Evolutionary conservation across 2,888 invertebrate genomes (phyloP).

Genomic region (Dasypogon diadema): DNA sequence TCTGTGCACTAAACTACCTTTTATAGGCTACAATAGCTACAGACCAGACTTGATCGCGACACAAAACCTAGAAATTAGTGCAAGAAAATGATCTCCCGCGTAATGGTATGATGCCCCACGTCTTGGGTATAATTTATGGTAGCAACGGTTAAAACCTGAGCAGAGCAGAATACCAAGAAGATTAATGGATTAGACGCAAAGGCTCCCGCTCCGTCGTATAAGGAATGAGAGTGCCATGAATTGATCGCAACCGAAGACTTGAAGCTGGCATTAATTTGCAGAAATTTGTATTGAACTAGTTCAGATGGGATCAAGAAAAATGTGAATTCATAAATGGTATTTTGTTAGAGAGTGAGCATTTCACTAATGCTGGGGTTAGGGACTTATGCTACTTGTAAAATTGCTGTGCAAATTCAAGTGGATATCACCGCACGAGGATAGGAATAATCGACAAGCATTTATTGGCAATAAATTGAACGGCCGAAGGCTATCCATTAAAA

Average conservation of each 20-base stretch:
- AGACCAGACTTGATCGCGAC: background rate
- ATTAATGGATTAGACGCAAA: background rate
- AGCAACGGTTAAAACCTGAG: slow-evolving; percentile 1
- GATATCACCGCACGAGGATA: no score
- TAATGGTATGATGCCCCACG: background rate
- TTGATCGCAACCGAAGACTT: background rate
- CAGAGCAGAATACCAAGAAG: background rate
- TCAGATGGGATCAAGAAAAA: background rate
- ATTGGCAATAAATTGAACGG: no score
- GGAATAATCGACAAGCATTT: no score
- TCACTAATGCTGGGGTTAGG: no score
- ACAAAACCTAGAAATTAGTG: background rate
- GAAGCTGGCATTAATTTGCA: background rate
- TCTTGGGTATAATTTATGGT: background rate
- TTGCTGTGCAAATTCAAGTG: no score
- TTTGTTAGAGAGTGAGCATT: no score
- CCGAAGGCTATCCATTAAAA: no score
- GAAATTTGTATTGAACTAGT: background rate
- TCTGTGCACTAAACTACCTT: background rate
- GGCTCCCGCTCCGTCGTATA: no score
- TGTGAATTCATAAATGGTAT: no score
- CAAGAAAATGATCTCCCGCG: background rate
- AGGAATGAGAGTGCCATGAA: background rate
- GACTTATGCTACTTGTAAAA: no score
- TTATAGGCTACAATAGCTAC: background rate